phyloP scores from a whole-genome alignment of 2,888 invertebrate species.

The Timema cristinae region DNA sequence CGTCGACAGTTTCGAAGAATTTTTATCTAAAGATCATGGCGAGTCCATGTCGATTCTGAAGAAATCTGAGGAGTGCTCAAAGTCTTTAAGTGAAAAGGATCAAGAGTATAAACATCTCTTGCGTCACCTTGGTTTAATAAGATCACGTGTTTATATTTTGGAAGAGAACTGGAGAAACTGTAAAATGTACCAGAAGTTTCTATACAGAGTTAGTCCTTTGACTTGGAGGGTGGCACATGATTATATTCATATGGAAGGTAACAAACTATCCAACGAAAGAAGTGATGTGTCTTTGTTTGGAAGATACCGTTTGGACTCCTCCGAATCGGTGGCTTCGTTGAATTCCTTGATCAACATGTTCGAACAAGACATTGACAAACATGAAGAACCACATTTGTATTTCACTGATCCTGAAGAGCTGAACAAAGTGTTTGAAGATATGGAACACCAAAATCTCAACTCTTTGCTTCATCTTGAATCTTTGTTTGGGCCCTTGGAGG shows the following conservation, averaged over 20 bases:
- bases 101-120: slow-evolving; percentile 49
- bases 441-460: slow-evolving; percentile 61
- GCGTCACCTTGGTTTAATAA: slow-evolving; percentile 43
- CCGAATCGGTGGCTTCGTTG: too few species aligned
- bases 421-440: slow-evolving; percentile 53
- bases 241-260: too few species aligned
- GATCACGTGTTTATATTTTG: slow-evolving; percentile 53
- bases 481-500: slow-evolving; percentile 51
- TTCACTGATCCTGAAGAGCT: slow-evolving; percentile 55
- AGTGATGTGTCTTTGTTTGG: too few species aligned
- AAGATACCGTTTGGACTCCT: too few species aligned
- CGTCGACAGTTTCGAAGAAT: slow-evolving; percentile 55
- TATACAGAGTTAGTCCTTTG: slow-evolving; percentile 61
- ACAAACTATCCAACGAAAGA: too few species aligned
- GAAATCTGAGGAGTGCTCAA: slow-evolving; percentile 49
- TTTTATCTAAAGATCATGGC: slow-evolving; percentile 57
- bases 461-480: slow-evolving; percentile 58
- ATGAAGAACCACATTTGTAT: slow-evolving; percentile 44
- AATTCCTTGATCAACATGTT: too few species aligned
- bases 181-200: slow-evolving; percentile 63
- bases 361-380: too few species aligned
- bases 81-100: slow-evolving; percentile 46
- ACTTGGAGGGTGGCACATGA: too few species aligned
- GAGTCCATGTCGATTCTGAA: slow-evolving; percentile 55
- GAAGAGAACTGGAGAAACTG: slow-evolving; percentile 60